Base-by-base conservation (phyloP, 2,113 vertebrate genomes). In the Sorex fumeus region DNA sequence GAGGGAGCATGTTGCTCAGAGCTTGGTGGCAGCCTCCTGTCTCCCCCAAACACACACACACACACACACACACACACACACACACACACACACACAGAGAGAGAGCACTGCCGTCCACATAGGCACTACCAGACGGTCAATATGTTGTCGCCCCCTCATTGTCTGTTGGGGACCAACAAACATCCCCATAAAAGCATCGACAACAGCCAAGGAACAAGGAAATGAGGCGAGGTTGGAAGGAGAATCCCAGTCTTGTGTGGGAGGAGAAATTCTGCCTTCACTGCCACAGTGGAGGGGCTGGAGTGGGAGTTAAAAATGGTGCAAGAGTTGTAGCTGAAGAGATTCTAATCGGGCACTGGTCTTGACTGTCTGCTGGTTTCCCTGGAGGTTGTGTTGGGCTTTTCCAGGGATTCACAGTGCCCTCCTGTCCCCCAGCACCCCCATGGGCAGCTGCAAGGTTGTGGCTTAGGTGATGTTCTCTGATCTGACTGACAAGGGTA, bases 131-230 rank as follows among this genome's bases (percentile, higher is more conserved):
- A 84, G 69, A 77, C n/a, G 23, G 79, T 53, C 82, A 60, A 88
- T 87, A 83, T 62, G 43, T 7, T 16, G 74, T 57, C 50, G 2
- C 85, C 86, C 36, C 71, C 76, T 64, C 4, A 3, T 13, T 18
- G 60, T 85, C 92, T 90, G 10, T 47, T 47, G 2, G 2, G 69
- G 79, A 40, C 60, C 80, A 80, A 88, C 66, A 86, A 91, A 47
- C 84, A 84, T 80, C 90, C 77, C 87, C 80, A 45, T 67, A 66
- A 88, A 80, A 53, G 89, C 79, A 25, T 81, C 79, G 9, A 75
- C 21, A 84, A 45, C 27, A 71, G 28, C 50, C n/a, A 57, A 81
- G 64, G 67, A 60, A 62, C 9, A 53, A 69, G 50, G 75, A 93
- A 89, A 69, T 5, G 75, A 67, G 84, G 64, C 82, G 64, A 88